phyloP scores from a whole-genome alignment of 1,140 invertebrate genomes.

The Melipona quadrifasciata region DNA sequence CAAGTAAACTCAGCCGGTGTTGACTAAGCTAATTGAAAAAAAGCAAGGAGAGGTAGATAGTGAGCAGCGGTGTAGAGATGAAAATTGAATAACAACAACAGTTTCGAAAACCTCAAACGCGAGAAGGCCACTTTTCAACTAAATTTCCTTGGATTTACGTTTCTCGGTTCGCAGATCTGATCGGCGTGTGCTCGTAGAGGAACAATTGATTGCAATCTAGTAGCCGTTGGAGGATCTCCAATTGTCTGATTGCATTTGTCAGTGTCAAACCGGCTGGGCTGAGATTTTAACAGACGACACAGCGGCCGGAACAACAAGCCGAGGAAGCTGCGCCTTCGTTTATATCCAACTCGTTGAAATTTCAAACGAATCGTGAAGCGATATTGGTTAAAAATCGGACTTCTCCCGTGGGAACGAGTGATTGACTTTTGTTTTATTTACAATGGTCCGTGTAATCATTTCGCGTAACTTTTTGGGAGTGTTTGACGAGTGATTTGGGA shows the following conservation, averaged over 20 bases:
- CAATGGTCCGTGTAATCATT: too few species aligned
- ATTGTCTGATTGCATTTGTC: not conserved
- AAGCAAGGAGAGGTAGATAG: too few species aligned
- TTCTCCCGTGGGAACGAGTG: not conserved
- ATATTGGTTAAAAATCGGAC: not conserved
- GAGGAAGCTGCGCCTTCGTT: not conserved
- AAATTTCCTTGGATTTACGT: not conserved
- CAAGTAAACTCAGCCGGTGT: too few species aligned
- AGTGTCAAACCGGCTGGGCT: not conserved
- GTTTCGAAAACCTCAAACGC: rapidly evolving
- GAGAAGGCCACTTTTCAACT: not conserved
- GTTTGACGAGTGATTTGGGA: too few species aligned
- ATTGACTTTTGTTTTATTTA: not conserved
- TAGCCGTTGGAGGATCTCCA: not conserved
- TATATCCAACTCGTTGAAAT: not conserved
- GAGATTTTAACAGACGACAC: not conserved
- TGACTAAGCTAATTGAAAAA: too few species aligned
- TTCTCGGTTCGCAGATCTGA: not conserved
- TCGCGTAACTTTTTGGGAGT: too few species aligned
- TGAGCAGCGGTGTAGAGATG: not conserved
- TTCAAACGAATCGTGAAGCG: not conserved
- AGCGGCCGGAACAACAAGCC: not conserved
- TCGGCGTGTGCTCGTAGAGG: not conserved
- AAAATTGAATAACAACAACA: not conserved
- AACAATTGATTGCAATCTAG: not conserved